These are phyloP conservation scores for Epinotia demarniana DNA, from an alignment of 2,888 invertebrate genomes.

Conservation along the genomic window DNA sequence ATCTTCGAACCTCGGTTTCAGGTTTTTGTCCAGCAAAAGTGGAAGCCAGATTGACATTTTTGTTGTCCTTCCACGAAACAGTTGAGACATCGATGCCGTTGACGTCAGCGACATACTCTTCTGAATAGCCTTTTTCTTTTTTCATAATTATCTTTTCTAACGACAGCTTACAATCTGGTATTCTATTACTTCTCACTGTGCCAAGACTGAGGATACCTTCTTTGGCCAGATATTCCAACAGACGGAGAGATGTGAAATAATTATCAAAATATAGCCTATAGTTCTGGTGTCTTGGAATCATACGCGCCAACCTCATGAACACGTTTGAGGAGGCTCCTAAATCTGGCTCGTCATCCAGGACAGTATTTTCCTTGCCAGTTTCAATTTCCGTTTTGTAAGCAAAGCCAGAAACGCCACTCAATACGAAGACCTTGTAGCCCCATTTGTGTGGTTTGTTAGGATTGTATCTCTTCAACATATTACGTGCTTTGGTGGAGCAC, in stretches of 20 bases:
- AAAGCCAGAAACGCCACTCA: constrained; percentile 54
- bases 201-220: too few species aligned
- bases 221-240: too few species aligned
- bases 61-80: too few species aligned
- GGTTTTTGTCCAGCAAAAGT: too few species aligned
- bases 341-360: constrained; percentile 50
- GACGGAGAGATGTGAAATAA: constrained; percentile 44
- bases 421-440: constrained; percentile 56
- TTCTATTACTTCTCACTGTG: too few species aligned
- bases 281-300: constrained; percentile 52
- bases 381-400: constrained; percentile 56
- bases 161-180: too few species aligned
- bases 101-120: too few species aligned
- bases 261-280: constrained; percentile 56
- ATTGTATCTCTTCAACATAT: constrained; percentile 49
- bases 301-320: constrained; percentile 49
- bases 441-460: constrained; percentile 61
- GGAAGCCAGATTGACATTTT: too few species aligned
- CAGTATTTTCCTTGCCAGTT: constrained; percentile 53
- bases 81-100: too few species aligned
- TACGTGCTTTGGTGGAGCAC: constrained; percentile 52
- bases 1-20: too few species aligned
- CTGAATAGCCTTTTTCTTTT: too few species aligned
- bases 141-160: too few species aligned
- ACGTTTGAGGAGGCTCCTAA: constrained; percentile 51